Evolutionary conservation across 2,888 invertebrate species (phyloP), one percentile per base, ranked within the genome.

Genomic region (Teleiodes luculella): DNA sequence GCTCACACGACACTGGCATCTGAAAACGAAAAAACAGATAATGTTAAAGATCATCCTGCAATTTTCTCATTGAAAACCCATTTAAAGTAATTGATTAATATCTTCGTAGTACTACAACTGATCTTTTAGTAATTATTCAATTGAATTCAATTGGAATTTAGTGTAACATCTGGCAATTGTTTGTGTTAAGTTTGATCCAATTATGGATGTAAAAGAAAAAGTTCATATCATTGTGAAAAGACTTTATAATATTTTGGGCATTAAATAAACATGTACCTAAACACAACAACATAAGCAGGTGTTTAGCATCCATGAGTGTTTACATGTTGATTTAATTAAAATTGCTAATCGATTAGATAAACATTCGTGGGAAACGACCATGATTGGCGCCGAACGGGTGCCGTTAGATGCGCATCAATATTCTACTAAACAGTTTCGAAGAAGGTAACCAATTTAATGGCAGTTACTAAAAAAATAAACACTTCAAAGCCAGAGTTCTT

Each of bases 1-100:
- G 64, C 68, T 74, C 67, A 66, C 66, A 56, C 76, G 74, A 56
- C 66, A 93, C 75, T 81, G 78, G 73, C 80, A 87, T 88, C 89
- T 89, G 87, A 52, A 86, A 89, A 65, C 53, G 57, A 70, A 47
- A 72, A 65, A 67, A 66, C 57, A 61, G 59, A 51, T 55, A 58
- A 62, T 67, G 68, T 67, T 61, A 60, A 10, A 10, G 60, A 52
- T 66, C 61, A 57, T 61, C 56, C 53, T 55, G 60, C 78, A 76
- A 79, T 83, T 80, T 74, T 74, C 68, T 72, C 55, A 78, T 82
- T 77, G 65, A 71, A 69, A 61, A 65, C 68, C 71, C 54, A 78
- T 82, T 77, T 65, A 71, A 69, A 61, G 65, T 66, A 78, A 78
- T 76, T 72, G 75, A 71, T 67, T 67, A 60, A 64, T 66, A 68